phyloP scores from a whole-genome alignment of 2,888 invertebrate species.

The Achlya flavicornis region DNA sequence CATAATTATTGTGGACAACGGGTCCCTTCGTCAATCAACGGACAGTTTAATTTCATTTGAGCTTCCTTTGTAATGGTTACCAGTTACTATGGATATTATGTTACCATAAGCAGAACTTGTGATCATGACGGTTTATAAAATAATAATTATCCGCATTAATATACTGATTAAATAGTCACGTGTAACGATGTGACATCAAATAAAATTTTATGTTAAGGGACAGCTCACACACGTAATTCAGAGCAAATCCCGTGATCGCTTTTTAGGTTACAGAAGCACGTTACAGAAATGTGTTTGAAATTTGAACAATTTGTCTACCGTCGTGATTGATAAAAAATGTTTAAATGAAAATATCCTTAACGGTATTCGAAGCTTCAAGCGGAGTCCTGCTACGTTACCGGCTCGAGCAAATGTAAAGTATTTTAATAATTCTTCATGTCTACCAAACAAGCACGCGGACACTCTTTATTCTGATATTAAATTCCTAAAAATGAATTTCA shows the following conservation, averaged over 20 bases:
- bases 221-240: no score
- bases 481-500: constrained; percentile 42
- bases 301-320: constrained; percentile 27
- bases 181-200: no score
- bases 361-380: constrained; percentile 31
- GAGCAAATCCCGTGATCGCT: constrained; percentile 20
- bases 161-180: no score
- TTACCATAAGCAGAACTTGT: constrained; percentile 42
- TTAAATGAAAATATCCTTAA: constrained; percentile 52
- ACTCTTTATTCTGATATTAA: constrained; percentile 42
- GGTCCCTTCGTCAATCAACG: constrained; percentile 77
- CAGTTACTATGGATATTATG: constrained; percentile 47
- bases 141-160: background rate
- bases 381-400: constrained; percentile 33
- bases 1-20: constrained; percentile 75
- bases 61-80: constrained; percentile 66
- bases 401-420: constrained; percentile 54
- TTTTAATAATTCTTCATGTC: constrained; percentile 63
- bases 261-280: constrained; percentile 16
- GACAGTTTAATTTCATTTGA: constrained; percentile 75
- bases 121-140: background rate
- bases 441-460: constrained; percentile 36
- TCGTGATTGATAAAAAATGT: constrained; percentile 42
- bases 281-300: constrained; percentile 16
- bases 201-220: no score